These are phyloP conservation scores for Lepus europaeus DNA, from an alignment of 2,113 vertebrate genomes.

Conservation along the genomic window DNA sequence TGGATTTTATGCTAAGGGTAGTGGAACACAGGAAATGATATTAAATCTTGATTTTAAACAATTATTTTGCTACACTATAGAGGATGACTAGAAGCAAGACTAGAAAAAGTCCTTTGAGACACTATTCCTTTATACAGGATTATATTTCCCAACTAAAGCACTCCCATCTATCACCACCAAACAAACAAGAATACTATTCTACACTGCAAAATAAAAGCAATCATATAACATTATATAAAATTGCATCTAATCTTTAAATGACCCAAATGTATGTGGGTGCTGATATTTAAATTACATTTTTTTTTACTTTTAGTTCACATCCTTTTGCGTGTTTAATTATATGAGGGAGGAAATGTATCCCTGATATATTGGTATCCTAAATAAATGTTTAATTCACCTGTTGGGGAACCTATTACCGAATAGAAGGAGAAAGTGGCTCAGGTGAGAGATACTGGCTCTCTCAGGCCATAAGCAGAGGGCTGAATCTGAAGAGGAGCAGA, in stretches of 20 bases:
- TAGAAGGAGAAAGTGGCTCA: neutral
- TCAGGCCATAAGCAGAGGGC: no score
- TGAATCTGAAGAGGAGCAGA: neutral
- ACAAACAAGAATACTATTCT: neutral
- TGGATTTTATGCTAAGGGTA: neutral
- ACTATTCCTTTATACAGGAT: neutral
- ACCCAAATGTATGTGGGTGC: neutral
- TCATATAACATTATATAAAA: neutral
- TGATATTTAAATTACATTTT: neutral
- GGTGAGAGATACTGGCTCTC: neutral
- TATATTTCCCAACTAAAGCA: neutral
- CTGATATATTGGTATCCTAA: neutral
- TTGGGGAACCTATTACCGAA: neutral
- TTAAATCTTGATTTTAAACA: slow-evolving; percentile 29
- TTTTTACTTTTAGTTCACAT: neutral
- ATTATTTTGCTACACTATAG: neutral
- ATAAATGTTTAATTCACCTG: neutral
- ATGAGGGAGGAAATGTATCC: neutral
- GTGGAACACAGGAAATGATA: neutral
- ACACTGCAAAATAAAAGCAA: neutral
- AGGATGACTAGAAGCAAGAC: neutral
- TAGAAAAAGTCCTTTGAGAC: neutral
- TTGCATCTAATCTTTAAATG: neutral
- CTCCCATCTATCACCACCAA: fast-evolving
- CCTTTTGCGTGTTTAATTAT: neutral